These are phyloP conservation scores for Amphipoea oculea DNA, from an alignment of 2,888 invertebrate genomes.

Conservation along the genomic window DNA sequence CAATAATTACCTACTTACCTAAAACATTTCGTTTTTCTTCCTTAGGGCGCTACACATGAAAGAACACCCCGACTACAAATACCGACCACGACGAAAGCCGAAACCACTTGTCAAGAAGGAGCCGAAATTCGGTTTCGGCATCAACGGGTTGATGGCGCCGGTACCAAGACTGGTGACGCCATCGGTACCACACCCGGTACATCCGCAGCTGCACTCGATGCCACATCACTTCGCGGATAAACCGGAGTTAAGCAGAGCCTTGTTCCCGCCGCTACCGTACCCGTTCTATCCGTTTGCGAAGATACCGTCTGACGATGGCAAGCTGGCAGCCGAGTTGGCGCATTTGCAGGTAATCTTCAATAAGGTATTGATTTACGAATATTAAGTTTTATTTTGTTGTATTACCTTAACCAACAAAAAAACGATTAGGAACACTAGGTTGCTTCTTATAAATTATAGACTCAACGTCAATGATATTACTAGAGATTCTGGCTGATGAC, in stretches of 20 bases:
- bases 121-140: constrained; percentile 93
- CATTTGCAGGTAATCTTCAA: constrained; percentile 88
- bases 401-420: background rate
- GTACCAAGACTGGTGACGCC: constrained; percentile 88
- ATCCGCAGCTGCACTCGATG: constrained; percentile 81
- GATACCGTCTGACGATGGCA: constrained; percentile 88
- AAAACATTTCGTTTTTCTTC: constrained; percentile 17
- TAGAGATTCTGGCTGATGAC: background rate
- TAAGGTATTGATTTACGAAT: constrained; percentile 46
- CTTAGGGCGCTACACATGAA: constrained; percentile 97
- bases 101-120: constrained; percentile 96
- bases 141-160: constrained; percentile 92
- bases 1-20: background rate
- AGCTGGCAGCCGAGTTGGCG: constrained; percentile 93
- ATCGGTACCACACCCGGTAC: constrained; percentile 84
- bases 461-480: background rate
- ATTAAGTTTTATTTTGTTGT: constrained; percentile 5
- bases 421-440: background rate
- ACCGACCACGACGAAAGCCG: constrained; percentile 96
- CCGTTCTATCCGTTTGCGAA: constrained; percentile 93
- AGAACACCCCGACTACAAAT: constrained; percentile 98
- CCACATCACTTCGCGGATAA: constrained; percentile 90
- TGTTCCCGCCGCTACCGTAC: constrained; percentile 94
- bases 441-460: background rate
- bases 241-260: constrained; percentile 92